These are phyloP conservation scores for Mixornis gularis DNA, from an alignment of 2,113 vertebrate species.

Conservation along the genomic window DNA sequence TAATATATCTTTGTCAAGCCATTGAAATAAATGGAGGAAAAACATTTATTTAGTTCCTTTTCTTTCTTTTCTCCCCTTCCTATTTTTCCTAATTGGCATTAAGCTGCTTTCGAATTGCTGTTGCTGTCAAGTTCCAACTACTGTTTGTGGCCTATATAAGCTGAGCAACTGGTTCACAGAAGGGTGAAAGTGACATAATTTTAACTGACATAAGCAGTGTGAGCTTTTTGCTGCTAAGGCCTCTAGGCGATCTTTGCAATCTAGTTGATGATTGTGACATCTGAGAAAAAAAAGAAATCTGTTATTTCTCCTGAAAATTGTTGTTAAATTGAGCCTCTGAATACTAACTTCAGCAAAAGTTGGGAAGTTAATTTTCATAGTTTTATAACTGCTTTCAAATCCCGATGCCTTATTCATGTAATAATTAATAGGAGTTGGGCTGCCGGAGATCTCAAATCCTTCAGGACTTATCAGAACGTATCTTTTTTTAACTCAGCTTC, in stretches of 20 bases:
- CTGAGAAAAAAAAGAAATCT: background rate
- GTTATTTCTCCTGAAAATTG: background rate
- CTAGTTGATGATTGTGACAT: background rate
- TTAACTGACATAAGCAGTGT: background rate
- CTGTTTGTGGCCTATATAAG: background rate
- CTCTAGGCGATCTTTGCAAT: background rate
- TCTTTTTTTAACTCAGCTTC: background rate
- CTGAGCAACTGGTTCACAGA: background rate
- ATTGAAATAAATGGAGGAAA: background rate
- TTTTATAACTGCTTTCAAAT: background rate
- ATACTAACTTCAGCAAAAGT: background rate
- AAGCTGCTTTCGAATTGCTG: background rate
- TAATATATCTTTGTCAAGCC: background rate
- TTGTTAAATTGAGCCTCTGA: background rate
- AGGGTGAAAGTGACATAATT: background rate
- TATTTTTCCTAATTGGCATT: background rate
- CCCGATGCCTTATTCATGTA: background rate
- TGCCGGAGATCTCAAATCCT: background rate
- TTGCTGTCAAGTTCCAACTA: background rate
- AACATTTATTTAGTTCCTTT: background rate
- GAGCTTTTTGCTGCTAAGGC: background rate
- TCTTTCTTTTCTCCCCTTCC: background rate
- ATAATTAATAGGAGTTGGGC: background rate
- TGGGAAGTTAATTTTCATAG: background rate
- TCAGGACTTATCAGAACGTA: background rate